Percentiles rank a stretch among this genome's conserved stretches.
These are phyloP conservation scores for Morpho deidamia DNA, from an alignment of 2,888 invertebrate genomes.

Conservation along the genomic window DNA sequence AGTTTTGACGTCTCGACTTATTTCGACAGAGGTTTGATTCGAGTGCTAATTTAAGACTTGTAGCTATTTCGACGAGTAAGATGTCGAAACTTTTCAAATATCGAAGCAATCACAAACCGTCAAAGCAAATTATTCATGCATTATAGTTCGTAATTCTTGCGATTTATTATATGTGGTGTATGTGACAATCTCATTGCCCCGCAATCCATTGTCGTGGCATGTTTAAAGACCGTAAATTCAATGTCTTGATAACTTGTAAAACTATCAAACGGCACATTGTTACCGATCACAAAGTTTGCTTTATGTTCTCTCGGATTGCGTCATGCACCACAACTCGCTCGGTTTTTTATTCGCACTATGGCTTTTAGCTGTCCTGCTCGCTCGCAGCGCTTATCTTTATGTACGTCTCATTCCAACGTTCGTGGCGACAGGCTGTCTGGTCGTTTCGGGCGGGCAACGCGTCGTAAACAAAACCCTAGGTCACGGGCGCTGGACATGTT, in stretches of 20 bases:
- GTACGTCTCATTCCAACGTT: constrained; percentile 53
- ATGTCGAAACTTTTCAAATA: no score
- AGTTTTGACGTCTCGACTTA: no score
- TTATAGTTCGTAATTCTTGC: background rate
- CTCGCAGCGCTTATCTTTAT: constrained; percentile 39
- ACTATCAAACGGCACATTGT: constrained; percentile 27
- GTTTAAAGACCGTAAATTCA: constrained; percentile 1
- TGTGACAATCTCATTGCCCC: background rate
- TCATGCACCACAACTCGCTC: constrained; percentile 45
- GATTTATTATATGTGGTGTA: background rate
- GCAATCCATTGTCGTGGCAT: constrained; percentile 4
- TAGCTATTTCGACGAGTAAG: no score
- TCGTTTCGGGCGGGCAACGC: constrained; percentile 55
- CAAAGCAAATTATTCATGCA: background rate
- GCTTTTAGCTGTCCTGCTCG: constrained; percentile 46
- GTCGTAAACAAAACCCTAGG: constrained; percentile 69
- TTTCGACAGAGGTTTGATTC: no score
- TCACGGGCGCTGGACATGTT: constrained; percentile 64
- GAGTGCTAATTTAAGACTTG: no score
- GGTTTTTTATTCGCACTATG: constrained; percentile 54
- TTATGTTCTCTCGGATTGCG: constrained; percentile 48
- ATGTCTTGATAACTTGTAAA: constrained; percentile 8
- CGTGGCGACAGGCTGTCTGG: constrained; percentile 77
- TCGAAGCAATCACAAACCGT: background rate
- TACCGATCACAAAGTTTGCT: constrained; percentile 43